phyloP scores from a whole-genome alignment of 2,797 vertebrate genomes.

The Gephyroberyx darwinii region DNA sequence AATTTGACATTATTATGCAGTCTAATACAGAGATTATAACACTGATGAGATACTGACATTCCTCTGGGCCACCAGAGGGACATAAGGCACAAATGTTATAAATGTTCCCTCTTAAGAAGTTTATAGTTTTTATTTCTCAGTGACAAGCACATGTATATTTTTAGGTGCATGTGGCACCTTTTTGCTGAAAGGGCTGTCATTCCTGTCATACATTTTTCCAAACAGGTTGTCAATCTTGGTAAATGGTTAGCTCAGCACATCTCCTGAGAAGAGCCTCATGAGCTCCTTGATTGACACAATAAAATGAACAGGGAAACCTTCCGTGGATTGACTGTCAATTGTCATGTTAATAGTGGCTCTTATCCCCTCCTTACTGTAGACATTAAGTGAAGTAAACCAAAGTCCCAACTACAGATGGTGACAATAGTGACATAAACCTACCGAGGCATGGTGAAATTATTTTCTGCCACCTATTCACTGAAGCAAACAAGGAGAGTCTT shows the following conservation, averaged over 20 bases:
- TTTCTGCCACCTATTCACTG: conserved; percentile 35
- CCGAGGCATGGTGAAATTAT: conserved; percentile 25
- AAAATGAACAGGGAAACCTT: conserved; percentile 45
- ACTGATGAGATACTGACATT: conserved; percentile 32
- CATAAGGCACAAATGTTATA: conserved; percentile 43
- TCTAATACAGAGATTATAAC: conserved; percentile 27
- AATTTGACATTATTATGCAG: conserved; percentile 12
- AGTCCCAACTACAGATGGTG: conserved; percentile 31
- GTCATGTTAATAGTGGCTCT: conserved; percentile 48
- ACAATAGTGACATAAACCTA: conserved; percentile 30
- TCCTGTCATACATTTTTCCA: conserved; percentile 31
- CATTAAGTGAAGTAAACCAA: conserved; percentile 19
- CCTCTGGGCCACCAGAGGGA: conserved; percentile 10
- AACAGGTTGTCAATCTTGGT: conserved; percentile 54
- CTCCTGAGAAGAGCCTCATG: conserved; percentile 42
- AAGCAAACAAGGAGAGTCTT: conserved; percentile 39
- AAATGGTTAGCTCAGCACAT: conserved; percentile 38
- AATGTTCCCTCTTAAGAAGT: conserved; percentile 17
- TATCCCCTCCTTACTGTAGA: conserved; percentile 33
- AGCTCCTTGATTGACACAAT: conserved; percentile 58
- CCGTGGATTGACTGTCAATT: conserved; percentile 45
- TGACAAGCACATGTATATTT: conserved; percentile 53
- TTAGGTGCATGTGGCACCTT: conserved; percentile 43
- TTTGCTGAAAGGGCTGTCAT: conserved; percentile 32
- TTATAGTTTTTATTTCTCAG: conserved; percentile 19